phyloP scores from a whole-genome alignment of 2,113 vertebrate genomes.

The Semicossyphus pulcher region DNA sequence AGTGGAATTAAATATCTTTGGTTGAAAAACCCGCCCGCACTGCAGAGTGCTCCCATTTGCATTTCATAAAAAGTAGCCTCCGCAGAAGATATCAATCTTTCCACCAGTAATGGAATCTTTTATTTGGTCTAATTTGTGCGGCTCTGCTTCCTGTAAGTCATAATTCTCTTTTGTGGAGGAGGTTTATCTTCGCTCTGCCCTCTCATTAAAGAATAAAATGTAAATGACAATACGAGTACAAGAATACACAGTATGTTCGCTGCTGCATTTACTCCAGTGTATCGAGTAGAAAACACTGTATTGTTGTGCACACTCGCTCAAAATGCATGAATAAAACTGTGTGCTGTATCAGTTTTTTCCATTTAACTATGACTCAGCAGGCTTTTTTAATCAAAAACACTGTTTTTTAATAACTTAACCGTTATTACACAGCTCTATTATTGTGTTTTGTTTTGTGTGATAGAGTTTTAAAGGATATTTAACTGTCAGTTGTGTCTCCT shows the following conservation, averaged over 20 bases:
- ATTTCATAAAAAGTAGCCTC: slow-evolving; percentile 58
- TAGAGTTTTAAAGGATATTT: not conserved
- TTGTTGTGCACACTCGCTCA: slow-evolving; percentile 1
- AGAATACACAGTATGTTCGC: not conserved
- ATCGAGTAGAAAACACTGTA: not conserved
- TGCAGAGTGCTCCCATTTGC: slow-evolving; percentile 51
- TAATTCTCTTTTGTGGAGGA: slow-evolving; percentile 40
- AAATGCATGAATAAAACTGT: slow-evolving; percentile 17
- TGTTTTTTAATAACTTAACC: too few species aligned
- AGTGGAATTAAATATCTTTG: slow-evolving; percentile 64
- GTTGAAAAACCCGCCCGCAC: slow-evolving; percentile 20
- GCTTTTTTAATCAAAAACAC: not conserved
- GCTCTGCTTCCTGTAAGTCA: slow-evolving; percentile 54
- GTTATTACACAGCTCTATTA: too few species aligned
- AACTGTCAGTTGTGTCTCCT: not conserved
- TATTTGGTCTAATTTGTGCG: slow-evolving; percentile 60
- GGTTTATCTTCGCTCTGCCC: slow-evolving; percentile 32
- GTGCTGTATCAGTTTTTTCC: not conserved
- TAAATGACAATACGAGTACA: slow-evolving; percentile 8
- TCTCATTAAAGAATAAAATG: slow-evolving; percentile 58
- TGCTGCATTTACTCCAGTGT: not conserved
- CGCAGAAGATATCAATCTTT: slow-evolving; percentile 55
- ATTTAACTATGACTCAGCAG: slow-evolving; percentile 15
- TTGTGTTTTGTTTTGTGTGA: not conserved
- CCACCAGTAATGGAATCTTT: slow-evolving; percentile 72